A percentile compares a stretch with the other conserved stretches of the same genome.
Conservation (phyloP, 2,888 invertebrate genomes). For the Carpatolechia fugitivella region DNA sequence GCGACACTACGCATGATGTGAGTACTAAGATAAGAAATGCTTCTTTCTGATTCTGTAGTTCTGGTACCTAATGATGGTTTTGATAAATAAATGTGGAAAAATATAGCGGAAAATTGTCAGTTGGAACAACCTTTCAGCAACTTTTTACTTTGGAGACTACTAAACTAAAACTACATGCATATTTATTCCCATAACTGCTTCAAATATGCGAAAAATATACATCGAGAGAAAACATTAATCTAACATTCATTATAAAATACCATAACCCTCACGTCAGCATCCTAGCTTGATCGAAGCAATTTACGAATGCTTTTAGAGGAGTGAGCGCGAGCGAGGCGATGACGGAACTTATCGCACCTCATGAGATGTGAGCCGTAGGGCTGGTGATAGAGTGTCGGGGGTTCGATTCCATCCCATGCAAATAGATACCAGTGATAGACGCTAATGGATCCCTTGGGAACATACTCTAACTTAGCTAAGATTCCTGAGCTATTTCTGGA, state of each 20-base stretch:
- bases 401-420: slow-evolving; percentile 44
- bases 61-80: neutral
- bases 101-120: too few species aligned
- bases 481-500: slow-evolving; percentile 33
- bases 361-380: slow-evolving; percentile 44
- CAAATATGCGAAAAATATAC: too few species aligned
- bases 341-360: slow-evolving; percentile 51
- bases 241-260: slow-evolving; percentile 1
- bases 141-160: too few species aligned
- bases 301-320: slow-evolving; percentile 54
- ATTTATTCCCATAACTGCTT: too few species aligned
- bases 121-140: too few species aligned
- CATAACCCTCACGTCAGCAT: slow-evolving; percentile 10
- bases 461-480: slow-evolving; percentile 29
- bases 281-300: slow-evolving; percentile 32
- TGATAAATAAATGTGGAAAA: too few species aligned
- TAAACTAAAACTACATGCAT: too few species aligned
- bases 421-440: slow-evolving; percentile 54
- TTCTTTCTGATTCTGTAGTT: neutral
- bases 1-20: slow-evolving; percentile 93
- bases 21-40: slow-evolving; percentile 42
- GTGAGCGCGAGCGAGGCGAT: slow-evolving; percentile 32
- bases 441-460: slow-evolving; percentile 67
- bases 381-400: slow-evolving; percentile 51
- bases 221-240: neutral